Conservation (phyloP, 2,888 invertebrate genomes). For the Cephus spinipes region DNA sequence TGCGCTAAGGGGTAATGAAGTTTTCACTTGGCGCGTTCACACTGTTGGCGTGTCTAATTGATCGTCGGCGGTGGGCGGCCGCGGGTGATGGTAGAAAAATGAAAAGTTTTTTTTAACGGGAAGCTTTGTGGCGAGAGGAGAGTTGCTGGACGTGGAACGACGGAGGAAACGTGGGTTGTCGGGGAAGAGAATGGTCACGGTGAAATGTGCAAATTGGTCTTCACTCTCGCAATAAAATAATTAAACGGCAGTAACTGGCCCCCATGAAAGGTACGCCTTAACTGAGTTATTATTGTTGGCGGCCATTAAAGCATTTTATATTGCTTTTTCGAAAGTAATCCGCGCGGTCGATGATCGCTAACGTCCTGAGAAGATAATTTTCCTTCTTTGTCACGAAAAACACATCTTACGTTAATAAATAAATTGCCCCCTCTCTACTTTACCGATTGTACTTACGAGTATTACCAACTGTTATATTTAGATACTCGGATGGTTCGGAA, state of each 20-base stretch:
- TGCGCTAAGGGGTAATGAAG: constrained; percentile 29
- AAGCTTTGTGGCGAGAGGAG: neutral
- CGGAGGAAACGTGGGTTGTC: neutral
- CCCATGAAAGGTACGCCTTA: neutral
- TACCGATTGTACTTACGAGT: neutral
- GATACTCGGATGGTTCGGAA: neutral
- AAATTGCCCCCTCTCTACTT: neutral
- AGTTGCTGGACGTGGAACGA: neutral
- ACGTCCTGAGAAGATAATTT: neutral
- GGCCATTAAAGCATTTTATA: neutral
- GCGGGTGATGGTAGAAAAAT: neutral
- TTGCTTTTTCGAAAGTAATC: neutral
- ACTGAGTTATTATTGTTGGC: neutral
- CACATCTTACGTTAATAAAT: neutral
- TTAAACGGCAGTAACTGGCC: constrained; percentile 13
- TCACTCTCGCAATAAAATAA: constrained; percentile 20
- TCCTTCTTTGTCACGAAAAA: neutral
- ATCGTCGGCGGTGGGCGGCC: constrained; percentile 12
- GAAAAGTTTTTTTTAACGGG: constrained; percentile 3
- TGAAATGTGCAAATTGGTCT: constrained; percentile 19
- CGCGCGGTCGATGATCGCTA: neutral
- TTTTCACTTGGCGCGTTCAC: constrained; percentile 31
- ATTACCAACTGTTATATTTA: neutral
- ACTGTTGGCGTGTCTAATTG: constrained; percentile 34
- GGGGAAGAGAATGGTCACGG: constrained; percentile 3